Conservation (phyloP, 2,797 vertebrate species). For the Pangasius djambal region DNA sequence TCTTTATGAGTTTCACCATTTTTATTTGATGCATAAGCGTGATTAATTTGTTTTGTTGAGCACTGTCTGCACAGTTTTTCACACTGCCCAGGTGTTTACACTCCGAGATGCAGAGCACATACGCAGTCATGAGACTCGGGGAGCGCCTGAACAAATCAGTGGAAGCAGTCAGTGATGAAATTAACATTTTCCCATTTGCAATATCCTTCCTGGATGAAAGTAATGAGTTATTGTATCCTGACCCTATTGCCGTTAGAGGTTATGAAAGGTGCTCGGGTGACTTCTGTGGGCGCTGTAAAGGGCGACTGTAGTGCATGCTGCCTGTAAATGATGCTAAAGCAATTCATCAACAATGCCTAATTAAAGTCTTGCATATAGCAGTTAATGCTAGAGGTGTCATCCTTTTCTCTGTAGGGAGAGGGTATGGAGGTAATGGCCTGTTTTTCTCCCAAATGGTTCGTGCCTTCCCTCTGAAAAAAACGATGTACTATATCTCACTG, state of each 20-base stretch:
- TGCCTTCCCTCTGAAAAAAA: background rate
- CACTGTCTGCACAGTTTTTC: conserved; percentile 45
- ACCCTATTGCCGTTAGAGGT: conserved; percentile 7
- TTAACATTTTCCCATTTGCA: conserved; percentile 52
- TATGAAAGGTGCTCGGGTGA: conserved; percentile 46
- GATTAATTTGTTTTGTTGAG: conserved; percentile 63
- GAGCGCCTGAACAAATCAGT: conserved; percentile 44
- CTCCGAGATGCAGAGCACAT: conserved; percentile 21
- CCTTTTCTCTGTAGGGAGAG: conserved; percentile 30
- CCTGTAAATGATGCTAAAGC: conserved; percentile 33
- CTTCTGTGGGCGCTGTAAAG: conserved; percentile 41
- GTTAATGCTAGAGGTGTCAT: conserved; percentile 29
- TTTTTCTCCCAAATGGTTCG: background rate
- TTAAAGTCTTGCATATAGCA: conserved; percentile 44
- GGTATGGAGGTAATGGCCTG: conserved; percentile 16
- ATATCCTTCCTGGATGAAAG: conserved; percentile 47
- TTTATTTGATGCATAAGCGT: conserved; percentile 57
- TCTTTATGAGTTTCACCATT: conserved; percentile 13
- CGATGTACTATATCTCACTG: conserved; percentile 1
- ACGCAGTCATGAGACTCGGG: conserved; percentile 27
- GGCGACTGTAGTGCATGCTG: background rate
- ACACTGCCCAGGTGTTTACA: conserved; percentile 47
- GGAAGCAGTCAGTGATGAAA: conserved; percentile 56
- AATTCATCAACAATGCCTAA: conserved; percentile 54
- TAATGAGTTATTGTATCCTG: conserved; percentile 37